Evolutionary conservation across 1,140 invertebrate species (phyloP).

Genomic region (Diorhabda elongata): DNA sequence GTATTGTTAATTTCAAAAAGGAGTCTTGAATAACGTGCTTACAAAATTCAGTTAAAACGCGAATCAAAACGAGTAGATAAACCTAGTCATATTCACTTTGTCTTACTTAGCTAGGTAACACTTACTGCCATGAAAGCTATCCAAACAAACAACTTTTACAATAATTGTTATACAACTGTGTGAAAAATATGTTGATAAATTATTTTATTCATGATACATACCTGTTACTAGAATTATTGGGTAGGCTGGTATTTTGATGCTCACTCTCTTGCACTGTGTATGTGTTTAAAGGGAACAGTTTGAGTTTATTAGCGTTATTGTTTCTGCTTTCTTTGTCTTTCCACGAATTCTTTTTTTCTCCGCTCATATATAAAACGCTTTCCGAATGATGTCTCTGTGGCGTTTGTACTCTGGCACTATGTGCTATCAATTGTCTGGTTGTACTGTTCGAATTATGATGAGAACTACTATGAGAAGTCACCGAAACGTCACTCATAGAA

Average conservation of each 20-base stretch:
- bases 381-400: conserved; percentile 78
- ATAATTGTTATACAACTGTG: too few relatives aligned
- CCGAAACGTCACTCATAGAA: conserved; percentile 71
- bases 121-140: too few relatives aligned
- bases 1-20: too few relatives aligned
- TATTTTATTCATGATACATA: conserved; percentile 14
- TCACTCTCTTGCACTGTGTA: conserved; percentile 53
- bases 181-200: too few relatives aligned
- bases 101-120: too few relatives aligned
- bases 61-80: too few relatives aligned
- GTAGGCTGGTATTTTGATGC: conserved; percentile 21
- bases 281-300: conserved; percentile 56
- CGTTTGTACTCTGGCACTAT: conserved; percentile 73
- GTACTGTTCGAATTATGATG: conserved; percentile 37
- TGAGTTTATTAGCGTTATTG: conserved; percentile 48
- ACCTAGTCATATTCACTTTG: too few relatives aligned
- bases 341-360: conserved; percentile 35
- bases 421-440: conserved; percentile 65
- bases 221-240: conserved; percentile 32
- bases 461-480: conserved; percentile 52
- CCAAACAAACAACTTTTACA: too few relatives aligned
- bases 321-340: conserved; percentile 44
- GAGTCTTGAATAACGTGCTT: too few relatives aligned
- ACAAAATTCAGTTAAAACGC: too few relatives aligned
- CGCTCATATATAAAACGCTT: conserved; percentile 67